Evolutionary conservation across 2,113 vertebrate genomes (phyloP), one percentile per base, ranked within the genome.

Genomic region (Piprites chloris): DNA sequence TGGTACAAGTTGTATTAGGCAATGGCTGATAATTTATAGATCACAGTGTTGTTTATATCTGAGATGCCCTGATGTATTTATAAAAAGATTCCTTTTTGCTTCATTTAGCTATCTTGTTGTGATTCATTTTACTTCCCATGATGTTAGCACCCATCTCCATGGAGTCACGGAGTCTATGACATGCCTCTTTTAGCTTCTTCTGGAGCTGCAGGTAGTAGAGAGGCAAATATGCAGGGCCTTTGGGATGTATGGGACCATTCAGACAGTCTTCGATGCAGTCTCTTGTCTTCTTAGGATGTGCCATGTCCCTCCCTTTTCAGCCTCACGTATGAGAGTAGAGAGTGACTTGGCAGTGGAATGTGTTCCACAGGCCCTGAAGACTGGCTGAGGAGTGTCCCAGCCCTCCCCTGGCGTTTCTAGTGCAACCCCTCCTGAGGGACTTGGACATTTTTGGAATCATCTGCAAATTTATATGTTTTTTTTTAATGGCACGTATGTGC

Each of bases 1-100:
- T 98, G 98, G 97, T 93, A 89, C 42, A 92, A 98, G 80, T 50
- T 92, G 92, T 95, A 91, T 96, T 97, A 97, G 92, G 85, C 95
- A 96, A 86, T 94, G 87, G 33, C 65, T 91, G 74, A 77, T 92
- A 83, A 81, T 92, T 94, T 84, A 93, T 74, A 86, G 89, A 90
- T 94, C 47, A 75, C 90, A 90, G 59, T 3, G 8, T 75, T 61
- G 39, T 46, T 75, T 61, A 35, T 46, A 37, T 85, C 52, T 81
- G 62, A 90, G 80, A 53, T 1, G 2, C 33, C n/a, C 20, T 42
- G 58, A 52, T 61, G 15, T 68, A 69, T 47, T 91, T 82, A 50
- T 35, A 52, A 62, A 78, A 85, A 37, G 2, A 56, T 55, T 55
- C 1, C 9, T 61, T 35, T 82, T 58, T 53, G 7, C 13, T 71